Base-by-base conservation (phyloP, 2,888 invertebrate species). In the Agrotis segetum region DNA sequence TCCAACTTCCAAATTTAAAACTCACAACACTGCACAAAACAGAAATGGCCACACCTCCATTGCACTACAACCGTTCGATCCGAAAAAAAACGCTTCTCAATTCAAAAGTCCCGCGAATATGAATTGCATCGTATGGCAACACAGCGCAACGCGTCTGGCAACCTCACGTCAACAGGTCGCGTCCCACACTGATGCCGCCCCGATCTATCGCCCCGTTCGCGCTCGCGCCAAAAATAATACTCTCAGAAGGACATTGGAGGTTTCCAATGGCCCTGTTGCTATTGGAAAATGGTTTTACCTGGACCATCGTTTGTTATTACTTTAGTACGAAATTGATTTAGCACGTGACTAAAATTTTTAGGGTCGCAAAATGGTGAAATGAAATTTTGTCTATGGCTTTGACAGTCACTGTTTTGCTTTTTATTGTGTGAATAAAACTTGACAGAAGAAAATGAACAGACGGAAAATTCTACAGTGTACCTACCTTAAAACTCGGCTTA, bases 211-310 rank as follows among this genome's bases (percentile, higher is more conserved):
- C 83, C 89, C 90, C 91, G 90, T 89, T 85, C 92, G 91, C 93
- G 95, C 95, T 94, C 94, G 94, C 94, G 94, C 96, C 95, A 94
- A 95, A 96, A 96, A 95, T 95, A 95, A 93, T 94, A 91, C 90
- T 89, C 91, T 89, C 88, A 91, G 93, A 91, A 94, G 95, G 94
- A 94, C 94, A 93, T 90, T 83, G 88, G 85, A 90, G 92, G 90
- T 90, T 92, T 90, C 90, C 92, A 92, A 92, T 92, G 91, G 90
- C 92, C 93, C 91, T 91, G 92, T 92, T 90, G 90, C 91, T 92
- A 94, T 94, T 92, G 93, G 93, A 93, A 94, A 95, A 94, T 92
- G 91, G 92, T 91, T 93, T 92, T 92, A 90, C 84, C 88, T 90
- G 86, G 88, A 89, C 90, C 87, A 93, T 91, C 92, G 83, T 85